Evolutionary conservation across 2,113 vertebrate species (phyloP).

Genomic region (Gorsachius goisagi): DNA sequence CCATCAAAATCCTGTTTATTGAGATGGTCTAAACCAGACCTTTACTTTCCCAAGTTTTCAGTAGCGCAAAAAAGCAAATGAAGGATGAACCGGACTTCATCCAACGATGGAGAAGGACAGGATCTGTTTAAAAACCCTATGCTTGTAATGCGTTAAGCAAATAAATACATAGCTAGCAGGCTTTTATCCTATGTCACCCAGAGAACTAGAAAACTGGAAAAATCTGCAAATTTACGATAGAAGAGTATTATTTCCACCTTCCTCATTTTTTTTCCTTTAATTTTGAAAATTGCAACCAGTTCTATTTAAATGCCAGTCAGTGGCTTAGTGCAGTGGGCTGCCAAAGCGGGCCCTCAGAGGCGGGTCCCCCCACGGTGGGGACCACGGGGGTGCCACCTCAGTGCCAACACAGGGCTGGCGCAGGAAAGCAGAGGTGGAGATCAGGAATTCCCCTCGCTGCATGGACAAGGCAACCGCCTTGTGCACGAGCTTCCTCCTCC

Average conservation of each 20-base stretch:
- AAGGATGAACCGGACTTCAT: background rate
- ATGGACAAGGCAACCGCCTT: background rate
- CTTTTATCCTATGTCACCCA: background rate
- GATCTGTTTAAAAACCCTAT: background rate
- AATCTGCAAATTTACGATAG: background rate
- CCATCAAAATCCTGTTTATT: background rate
- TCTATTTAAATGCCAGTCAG: background rate
- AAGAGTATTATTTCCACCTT: background rate
- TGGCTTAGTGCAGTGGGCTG: rapidly evolving
- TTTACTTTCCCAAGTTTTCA: background rate
- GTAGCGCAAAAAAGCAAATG: background rate
- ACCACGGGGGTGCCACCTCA: background rate
- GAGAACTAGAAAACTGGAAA: background rate
- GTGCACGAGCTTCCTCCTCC: background rate
- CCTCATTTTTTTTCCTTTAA: background rate
- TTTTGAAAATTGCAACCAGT: background rate
- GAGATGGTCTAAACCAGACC: background rate
- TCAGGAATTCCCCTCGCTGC: background rate
- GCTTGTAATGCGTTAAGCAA: background rate
- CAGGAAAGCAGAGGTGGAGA: background rate
- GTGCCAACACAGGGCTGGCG: background rate
- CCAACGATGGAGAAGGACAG: background rate
- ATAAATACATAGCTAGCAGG: background rate
- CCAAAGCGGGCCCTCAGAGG: background rate
- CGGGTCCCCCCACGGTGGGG: background rate